Base-by-base conservation (phyloP, 2,888 invertebrate genomes). In the Hydriomena furcata region DNA sequence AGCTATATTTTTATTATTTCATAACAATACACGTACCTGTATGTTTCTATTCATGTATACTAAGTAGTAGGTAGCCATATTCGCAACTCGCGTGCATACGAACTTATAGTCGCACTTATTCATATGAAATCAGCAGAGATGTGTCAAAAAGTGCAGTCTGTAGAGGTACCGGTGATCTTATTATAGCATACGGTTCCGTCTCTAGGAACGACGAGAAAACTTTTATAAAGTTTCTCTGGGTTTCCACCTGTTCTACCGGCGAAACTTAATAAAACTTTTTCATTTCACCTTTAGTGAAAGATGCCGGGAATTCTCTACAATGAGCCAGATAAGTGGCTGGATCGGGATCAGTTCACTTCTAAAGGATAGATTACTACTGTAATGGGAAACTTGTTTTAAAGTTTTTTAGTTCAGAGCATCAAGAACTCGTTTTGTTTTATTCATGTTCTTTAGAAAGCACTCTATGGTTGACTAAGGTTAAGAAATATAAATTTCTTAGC, bases 191-290 rank as follows among this genome's bases (percentile, higher is more conserved):
- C 4, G 4, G 2, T 17, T 4, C 17, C 20, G 8, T 17, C 13
- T 31, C 23, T 23, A 23, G 11, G 28, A 38, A 7, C 24, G 30
- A 30, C n/a, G 12, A 40, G 20, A 30, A 34, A 25, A 43, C 13
- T 43, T 43, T 11, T 7, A 27, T 1, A 71, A n/a, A n/a, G n/a
- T n/a, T 71, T 44, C 25, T 4, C 11, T 40, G 7, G 1, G 17
- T 66, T 7, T 47, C 42, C 65, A 69, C 63, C 71, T 67, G 65
- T 65, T 68, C 44, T 49, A n/a, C n/a, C 50, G 52, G 61, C 53
- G 70, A 65, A 81, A 81, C 66, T 80, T 76, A 78, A 79, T 82
- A 78, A 75, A 84, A 83, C 75, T 83, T 82, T 61, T 72, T 70
- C 76, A 73, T 76, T 74, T 77, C 73, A 71, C 71, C 72, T 71